Base-by-base conservation (phyloP, 2,888 invertebrate species). In the Eulithis prunata region DNA sequence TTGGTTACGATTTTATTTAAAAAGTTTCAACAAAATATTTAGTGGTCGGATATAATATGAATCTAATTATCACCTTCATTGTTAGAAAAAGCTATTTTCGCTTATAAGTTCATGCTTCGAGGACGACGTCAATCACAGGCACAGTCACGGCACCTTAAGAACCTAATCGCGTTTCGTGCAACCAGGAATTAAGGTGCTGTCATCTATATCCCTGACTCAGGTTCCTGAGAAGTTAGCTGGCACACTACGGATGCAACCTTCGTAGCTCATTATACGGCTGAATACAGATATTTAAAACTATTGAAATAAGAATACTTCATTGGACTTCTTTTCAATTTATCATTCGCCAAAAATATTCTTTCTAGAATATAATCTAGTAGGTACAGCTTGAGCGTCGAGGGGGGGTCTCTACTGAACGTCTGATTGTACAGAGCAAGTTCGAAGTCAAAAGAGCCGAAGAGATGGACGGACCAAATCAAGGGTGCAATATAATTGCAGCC, bases 151-250 rank as follows among this genome's bases (percentile, higher is more conserved):
- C 65, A 71, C 59, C 64, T 53, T 38, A 32, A 59, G 14, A 53
- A 57, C 45, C 46, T 67, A 69, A 68, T 68, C 67, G 61, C 54
- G 69, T 65, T 81, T 78, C 80, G 79, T 81, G 81, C 78, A 73
- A 74, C 75, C 67, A 72, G 77, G 77, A 80, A 81, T 82, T 81
- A 77, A 75, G 76, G 74, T 75, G 75, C 83, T 81, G 83, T 82
- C 83, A 80, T 80, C 77, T 77, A 62, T 76, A 41, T 57, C 28
- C 46, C 14, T 2, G 56, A 21, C 81, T 78, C 12, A 0, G 41
- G 41, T 11, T 41, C 41, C 8, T 10, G 36, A 21, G 13, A 38
- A 6, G 38, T 53, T 57, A 47, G 64, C 61, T 68, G 47, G 57
- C 21, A 10, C 54, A 60, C 63, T 60, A 4, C 49, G 13, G 38